Evolutionary conservation across 2,113 vertebrate species (phyloP).

Genomic region (Malurus melanocephalus): DNA sequence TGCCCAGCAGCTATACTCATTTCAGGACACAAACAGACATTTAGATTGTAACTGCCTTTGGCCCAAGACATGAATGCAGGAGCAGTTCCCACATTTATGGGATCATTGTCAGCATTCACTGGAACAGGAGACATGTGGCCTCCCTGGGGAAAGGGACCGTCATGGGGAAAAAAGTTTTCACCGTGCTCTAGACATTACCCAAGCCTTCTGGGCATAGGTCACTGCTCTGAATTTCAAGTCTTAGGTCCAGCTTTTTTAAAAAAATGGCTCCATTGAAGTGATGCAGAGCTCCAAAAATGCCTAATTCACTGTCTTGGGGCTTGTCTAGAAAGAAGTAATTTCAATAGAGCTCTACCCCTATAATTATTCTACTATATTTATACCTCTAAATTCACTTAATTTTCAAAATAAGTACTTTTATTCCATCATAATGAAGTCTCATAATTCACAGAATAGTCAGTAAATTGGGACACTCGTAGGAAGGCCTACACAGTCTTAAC

Average conservation of each 20-base stretch:
- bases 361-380: not conserved
- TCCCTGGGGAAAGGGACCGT: not conserved
- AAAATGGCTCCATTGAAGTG: not conserved
- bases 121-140: accelerated
- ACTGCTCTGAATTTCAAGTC: not conserved
- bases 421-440: not conserved
- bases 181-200: not conserved
- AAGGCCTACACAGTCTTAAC: not conserved
- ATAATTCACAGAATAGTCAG: not conserved
- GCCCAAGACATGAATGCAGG: accelerated
- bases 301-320: not conserved
- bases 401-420: not conserved
- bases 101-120: not conserved
- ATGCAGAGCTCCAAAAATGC: not conserved
- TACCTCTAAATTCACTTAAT: not conserved
- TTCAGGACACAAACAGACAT: not conserved
- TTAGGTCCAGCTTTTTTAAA: not conserved
- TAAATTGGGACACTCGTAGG: not conserved
- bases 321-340: not conserved
- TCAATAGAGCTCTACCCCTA: not conserved
- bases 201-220: not conserved
- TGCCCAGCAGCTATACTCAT: not conserved
- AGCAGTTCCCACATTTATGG: accelerated
- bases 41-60: not conserved
- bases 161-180: accelerated